These are phyloP conservation scores for Drosophila paulistorum DNA, from an alignment of 1,140 invertebrate genomes.

Conservation along the genomic window DNA sequence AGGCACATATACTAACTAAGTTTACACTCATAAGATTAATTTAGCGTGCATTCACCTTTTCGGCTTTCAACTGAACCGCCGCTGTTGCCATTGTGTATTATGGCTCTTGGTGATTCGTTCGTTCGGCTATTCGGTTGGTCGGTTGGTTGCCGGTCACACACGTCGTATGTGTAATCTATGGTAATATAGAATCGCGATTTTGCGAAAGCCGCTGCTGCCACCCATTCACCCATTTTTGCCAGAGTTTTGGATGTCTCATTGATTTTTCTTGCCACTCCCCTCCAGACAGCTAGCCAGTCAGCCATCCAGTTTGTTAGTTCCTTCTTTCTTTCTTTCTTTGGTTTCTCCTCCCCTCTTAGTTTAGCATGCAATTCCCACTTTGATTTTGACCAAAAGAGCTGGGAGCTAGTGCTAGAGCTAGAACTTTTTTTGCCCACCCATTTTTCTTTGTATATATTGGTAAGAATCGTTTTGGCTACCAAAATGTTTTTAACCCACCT, in stretches of 20 bases:
- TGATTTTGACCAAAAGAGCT: slow-evolving; percentile 44
- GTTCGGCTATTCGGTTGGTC: not conserved
- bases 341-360: slow-evolving; percentile 31
- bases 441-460: slow-evolving; percentile 10
- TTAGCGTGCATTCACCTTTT: slow-evolving; percentile 71
- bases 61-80: slow-evolving; percentile 34
- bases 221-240: slow-evolving; percentile 24
- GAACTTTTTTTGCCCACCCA: slow-evolving; percentile 11
- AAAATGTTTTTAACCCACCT: slow-evolving; percentile 13
- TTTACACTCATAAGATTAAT: slow-evolving; percentile 47
- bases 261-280: slow-evolving; percentile 45
- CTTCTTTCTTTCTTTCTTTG: slow-evolving; percentile 39
- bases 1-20: slow-evolving; percentile 5
- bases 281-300: slow-evolving; percentile 1
- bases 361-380: slow-evolving; percentile 48
- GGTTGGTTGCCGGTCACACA: slow-evolving; percentile 34
- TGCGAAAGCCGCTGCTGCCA: slow-evolving; percentile 26
- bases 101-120: not conserved
- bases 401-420: not conserved
- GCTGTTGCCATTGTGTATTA: not conserved
- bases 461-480: slow-evolving; percentile 3
- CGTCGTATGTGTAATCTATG: slow-evolving; percentile 56
- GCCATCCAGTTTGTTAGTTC: not conserved
- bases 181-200: slow-evolving; percentile 42
- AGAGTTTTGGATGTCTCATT: slow-evolving; percentile 53